phyloP scores from a whole-genome alignment of 2,113 vertebrate species.

The Colaptes auratus region DNA sequence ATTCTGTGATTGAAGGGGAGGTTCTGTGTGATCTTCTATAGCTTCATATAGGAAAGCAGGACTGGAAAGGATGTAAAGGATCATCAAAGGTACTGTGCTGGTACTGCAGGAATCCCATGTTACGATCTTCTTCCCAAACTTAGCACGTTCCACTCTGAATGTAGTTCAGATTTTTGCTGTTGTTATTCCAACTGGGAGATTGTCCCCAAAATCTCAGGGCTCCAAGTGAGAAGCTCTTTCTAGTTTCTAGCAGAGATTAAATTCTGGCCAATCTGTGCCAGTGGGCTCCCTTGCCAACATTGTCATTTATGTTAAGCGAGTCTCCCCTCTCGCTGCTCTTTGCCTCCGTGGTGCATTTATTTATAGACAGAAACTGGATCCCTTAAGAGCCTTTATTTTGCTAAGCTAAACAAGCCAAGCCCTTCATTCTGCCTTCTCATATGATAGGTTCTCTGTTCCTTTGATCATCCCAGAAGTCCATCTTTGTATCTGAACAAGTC shows the following conservation, averaged over 20 bases:
- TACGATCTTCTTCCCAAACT: neutral
- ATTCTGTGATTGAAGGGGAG: neutral
- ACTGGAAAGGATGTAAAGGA: neutral
- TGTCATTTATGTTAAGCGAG: neutral
- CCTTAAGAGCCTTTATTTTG: constrained; percentile 2
- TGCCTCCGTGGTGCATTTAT: constrained; percentile 11
- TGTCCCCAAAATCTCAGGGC: neutral
- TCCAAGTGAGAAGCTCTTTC: neutral
- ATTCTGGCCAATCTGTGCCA: neutral
- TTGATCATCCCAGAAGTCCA: neutral
- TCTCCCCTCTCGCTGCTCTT: constrained; percentile 11
- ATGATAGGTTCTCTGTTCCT: constrained; percentile 2
- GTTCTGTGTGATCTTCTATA: neutral
- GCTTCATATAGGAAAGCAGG: neutral
- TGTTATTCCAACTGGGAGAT: neutral
- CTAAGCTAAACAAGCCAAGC: constrained; percentile 1
- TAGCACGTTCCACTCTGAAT: neutral
- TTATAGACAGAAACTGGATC: constrained; percentile 46
- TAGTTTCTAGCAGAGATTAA: neutral
- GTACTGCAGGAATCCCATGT: neutral
- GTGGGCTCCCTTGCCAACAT: neutral
- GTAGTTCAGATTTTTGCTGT: neutral
- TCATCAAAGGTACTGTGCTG: neutral
- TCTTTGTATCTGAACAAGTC: constrained; percentile 52
- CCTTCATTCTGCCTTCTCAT: constrained; percentile 24